phyloP scores from a whole-genome alignment of 64 coral and sea anemone species.

The Dendronephthya gigantea region DNA sequence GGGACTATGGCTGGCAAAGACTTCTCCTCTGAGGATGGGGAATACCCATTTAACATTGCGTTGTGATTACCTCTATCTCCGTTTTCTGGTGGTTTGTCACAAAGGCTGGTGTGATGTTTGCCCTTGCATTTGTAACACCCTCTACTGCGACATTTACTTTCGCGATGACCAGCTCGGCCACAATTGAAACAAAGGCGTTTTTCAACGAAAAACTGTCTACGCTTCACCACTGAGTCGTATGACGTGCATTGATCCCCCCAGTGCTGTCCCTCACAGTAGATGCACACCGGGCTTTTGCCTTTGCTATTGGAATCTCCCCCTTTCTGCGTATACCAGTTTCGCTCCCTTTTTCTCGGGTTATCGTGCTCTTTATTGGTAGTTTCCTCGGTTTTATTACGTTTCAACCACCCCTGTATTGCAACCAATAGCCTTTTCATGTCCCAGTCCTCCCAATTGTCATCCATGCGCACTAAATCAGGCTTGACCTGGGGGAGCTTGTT shows the following conservation, averaged over 20 bases:
- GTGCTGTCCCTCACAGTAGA: constrained; percentile 60
- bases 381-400: constrained; percentile 45
- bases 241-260: constrained; percentile 41
- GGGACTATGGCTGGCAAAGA: constrained; percentile 5
- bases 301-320: constrained; percentile 20
- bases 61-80: no score
- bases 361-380: constrained; percentile 17
- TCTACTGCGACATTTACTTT: not conserved
- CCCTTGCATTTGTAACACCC: constrained; percentile 19
- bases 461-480: constrained; percentile 49
- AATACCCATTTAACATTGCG: no score
- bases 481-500: constrained; percentile 69
- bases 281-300: constrained; percentile 34
- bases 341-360: constrained; percentile 44
- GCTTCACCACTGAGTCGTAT: constrained; percentile 25
- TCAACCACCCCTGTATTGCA: constrained; percentile 49
- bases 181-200: constrained; percentile 48
- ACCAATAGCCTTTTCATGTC: constrained; percentile 42
- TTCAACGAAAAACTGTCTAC: constrained; percentile 48
- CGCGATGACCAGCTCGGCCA: not conserved
- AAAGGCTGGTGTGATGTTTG: constrained; percentile 27
- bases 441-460: constrained; percentile 75
- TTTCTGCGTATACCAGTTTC: constrained; percentile 38
- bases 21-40: not conserved
- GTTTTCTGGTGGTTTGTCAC: no score